phyloP scores from a whole-genome alignment of 2,113 vertebrate species.

The Pongo abelii region DNA sequence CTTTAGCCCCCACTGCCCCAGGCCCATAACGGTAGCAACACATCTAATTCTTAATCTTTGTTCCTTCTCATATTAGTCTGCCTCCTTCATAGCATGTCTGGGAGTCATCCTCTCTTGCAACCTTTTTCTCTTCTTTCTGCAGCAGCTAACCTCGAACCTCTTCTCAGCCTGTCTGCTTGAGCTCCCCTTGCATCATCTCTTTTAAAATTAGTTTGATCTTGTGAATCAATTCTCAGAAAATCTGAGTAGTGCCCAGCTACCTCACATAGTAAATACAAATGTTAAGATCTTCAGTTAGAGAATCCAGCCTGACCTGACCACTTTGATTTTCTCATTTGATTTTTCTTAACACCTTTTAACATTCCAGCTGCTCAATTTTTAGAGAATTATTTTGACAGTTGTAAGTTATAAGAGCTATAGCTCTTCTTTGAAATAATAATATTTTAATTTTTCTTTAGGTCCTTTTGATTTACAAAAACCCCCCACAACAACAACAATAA shows the following conservation, averaged over 20 bases:
- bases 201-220: background rate
- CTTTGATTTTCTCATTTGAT: background rate
- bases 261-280: background rate
- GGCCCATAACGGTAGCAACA: background rate
- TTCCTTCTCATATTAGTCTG: background rate
- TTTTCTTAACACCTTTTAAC: background rate
- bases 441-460: background rate
- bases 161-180: background rate
- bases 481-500: background rate
- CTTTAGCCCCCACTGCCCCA: background rate
- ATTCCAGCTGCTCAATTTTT: background rate
- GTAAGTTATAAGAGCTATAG: background rate
- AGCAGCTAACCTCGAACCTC: background rate
- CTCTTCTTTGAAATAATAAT: constrained; percentile 5
- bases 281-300: background rate
- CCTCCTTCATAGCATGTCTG: background rate
- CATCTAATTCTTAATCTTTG: background rate
- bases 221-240: background rate
- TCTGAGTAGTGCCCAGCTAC: background rate
- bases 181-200: background rate
- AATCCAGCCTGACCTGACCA: background rate
- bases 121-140: background rate
- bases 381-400: background rate
- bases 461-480: background rate
- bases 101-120: background rate